Conservation (phyloP, 1,140 invertebrate genomes). For the Trichonephila clavipes region DNA sequence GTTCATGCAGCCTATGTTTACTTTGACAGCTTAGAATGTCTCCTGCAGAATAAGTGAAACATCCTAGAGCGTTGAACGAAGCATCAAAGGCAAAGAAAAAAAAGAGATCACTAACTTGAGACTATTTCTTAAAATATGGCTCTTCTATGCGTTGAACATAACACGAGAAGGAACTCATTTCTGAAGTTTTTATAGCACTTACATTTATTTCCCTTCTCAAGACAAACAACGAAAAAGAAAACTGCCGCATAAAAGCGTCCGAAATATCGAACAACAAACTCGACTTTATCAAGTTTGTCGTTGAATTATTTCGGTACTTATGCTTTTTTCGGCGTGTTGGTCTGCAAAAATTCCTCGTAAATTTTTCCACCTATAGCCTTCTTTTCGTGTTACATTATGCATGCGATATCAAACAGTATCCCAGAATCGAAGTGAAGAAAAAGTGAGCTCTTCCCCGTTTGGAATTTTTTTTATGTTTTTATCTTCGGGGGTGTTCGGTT, state of each 20-base stretch:
- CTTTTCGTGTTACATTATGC: slow-evolving; percentile 70
- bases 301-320: slow-evolving; percentile 69
- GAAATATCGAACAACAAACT: slow-evolving; percentile 71
- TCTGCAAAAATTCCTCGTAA: slow-evolving; percentile 69
- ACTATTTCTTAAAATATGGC: slow-evolving; percentile 15
- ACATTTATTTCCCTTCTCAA: slow-evolving; percentile 51
- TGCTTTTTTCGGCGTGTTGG: slow-evolving; percentile 43
- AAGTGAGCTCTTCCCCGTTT: slow-evolving; percentile 2
- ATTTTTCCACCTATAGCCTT: slow-evolving; percentile 61
- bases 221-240: slow-evolving; percentile 44
- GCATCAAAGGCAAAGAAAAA: background rate
- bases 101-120: background rate
- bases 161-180: slow-evolving; percentile 47
- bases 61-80: background rate
- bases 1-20: background rate
- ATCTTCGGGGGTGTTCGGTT: background rate
- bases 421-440: slow-evolving; percentile 57
- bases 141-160: slow-evolving; percentile 23
- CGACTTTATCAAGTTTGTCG: slow-evolving; percentile 73
- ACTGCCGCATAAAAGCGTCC: slow-evolving; percentile 44
- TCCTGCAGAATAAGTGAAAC: slow-evolving; percentile 24
- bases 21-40: background rate
- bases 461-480: slow-evolving; percentile 19
- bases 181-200: slow-evolving; percentile 53
- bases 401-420: slow-evolving; percentile 70